Conservation (phyloP, 2,888 invertebrate genomes). For the Erpobdella octoculata region DNA sequence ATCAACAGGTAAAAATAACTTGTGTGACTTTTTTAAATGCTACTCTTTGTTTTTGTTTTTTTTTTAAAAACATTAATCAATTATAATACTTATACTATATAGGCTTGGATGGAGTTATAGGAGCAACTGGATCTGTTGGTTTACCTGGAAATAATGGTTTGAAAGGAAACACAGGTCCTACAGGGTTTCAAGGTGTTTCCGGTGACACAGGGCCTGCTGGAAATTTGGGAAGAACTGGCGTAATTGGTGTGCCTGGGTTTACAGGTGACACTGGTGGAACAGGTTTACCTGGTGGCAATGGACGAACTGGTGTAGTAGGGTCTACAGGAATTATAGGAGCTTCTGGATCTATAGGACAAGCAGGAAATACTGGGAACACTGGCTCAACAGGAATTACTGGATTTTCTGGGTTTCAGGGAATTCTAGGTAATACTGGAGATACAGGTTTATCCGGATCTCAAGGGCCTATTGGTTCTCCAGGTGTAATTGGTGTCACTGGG, state of each 20-base stretch:
- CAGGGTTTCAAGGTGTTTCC: neutral
- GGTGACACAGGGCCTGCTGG: constrained; percentile 32
- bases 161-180: constrained; percentile 2
- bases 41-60: neutral
- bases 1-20: constrained; percentile 1
- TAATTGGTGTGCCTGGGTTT: constrained; percentile 36
- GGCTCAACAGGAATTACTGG: constrained; percentile 31
- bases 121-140: constrained; percentile 20
- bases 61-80: neutral
- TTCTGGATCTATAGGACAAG: constrained; percentile 30
- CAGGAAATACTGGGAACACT: constrained; percentile 15
- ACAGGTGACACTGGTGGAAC: constrained; percentile 25
- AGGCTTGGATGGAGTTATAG: constrained; percentile 3
- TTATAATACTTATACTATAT: neutral
- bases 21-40: neutral
- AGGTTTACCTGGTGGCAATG: constrained; percentile 4
- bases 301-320: constrained; percentile 27
- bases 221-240: constrained; percentile 34
- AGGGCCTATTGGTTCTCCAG: constrained; percentile 20
- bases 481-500: neutral
- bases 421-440: constrained; percentile 19
- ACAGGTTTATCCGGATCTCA: constrained; percentile 30
- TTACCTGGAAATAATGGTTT: constrained; percentile 21
- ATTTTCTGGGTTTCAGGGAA: constrained; percentile 9
- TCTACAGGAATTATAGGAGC: constrained; percentile 26